Evolutionary conservation across 2,888 invertebrate genomes (phyloP), one percentile per base, ranked within the genome.

Genomic region (Aproaerema taeniolella): DNA sequence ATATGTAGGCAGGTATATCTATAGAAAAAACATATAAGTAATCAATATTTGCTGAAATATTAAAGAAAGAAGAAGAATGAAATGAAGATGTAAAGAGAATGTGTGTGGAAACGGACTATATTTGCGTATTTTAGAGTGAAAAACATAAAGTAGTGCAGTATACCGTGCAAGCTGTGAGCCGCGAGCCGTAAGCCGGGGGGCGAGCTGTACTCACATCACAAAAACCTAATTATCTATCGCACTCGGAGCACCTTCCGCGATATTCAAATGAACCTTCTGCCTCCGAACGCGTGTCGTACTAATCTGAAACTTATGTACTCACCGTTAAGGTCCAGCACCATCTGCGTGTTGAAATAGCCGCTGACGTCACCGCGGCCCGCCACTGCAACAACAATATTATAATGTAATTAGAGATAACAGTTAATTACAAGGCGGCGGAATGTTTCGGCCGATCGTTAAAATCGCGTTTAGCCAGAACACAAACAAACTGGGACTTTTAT

Each of bases 291-390:
- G 28, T n/a, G 10, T n/a, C 28, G 40, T 10, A 26, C 40, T 31
- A 47, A 44, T 46, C 28, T 32, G 17, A 34, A 8, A 49, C 49
- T 25, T 62, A 45, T 49, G 31, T 38, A 74, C 85, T 64, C 56
- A 85, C 85, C 85, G 64, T 83, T 82, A 55, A 83, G 80, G 73
- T 85, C 83, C 68, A 85, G 74, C 67, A 83, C 74, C 85, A 85
- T 82, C 68, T 83, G 85, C 49, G 85, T 82, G 66, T 82, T 78
- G 80, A 80, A 83, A 70, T 61, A 85, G 63, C 74, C 72, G 72
- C 69, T 73, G 69, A 82, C 81, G 81, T 82, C 82, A 58, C 80
- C 80, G 69, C 82, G 85, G 53, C 77, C 79, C 64, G 85, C 69
- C 65, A 80, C 85, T 85, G 83, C 52, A 81, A 83, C 75, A 77